Evolutionary conservation across 2,888 invertebrate species (phyloP).

Genomic region (Euphydryas editha): DNA sequence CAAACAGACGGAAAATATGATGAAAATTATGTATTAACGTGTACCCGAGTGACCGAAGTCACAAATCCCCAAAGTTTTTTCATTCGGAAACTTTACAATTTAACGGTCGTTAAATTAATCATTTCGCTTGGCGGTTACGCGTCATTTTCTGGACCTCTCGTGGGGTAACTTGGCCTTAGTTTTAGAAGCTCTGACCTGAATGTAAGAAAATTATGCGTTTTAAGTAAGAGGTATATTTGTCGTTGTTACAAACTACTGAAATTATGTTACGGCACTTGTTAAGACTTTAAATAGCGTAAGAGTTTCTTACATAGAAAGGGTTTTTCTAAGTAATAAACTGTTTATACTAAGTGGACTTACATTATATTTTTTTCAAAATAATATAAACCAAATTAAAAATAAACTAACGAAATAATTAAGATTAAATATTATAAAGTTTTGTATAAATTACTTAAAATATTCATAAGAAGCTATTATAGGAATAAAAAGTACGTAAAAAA

Average conservation of each 20-base stretch:
- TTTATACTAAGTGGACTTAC: too few species aligned
- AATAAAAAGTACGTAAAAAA: too few species aligned
- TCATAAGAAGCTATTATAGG: too few species aligned
- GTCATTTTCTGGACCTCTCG: neutral
- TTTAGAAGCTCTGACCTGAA: conserved; percentile 10
- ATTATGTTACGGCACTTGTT: neutral
- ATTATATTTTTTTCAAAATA: too few species aligned
- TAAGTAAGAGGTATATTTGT: conserved; percentile 11
- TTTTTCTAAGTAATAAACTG: neutral
- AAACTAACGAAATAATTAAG: too few species aligned
- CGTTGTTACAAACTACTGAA: conserved; percentile 7
- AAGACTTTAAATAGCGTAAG: neutral
- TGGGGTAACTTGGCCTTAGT: neutral
- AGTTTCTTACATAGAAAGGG: neutral
- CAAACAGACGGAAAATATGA: conserved; percentile 25
- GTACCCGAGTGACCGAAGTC: conserved; percentile 7
- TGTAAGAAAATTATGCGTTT: conserved; percentile 19
- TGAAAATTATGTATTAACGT: conserved; percentile 13
- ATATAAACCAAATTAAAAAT: too few species aligned
- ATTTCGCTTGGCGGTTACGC: neutral
- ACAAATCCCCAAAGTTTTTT: conserved; percentile 14
- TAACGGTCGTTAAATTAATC: conserved; percentile 1
- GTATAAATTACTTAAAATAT: too few species aligned
- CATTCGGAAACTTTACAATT: conserved; percentile 2
- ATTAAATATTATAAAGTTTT: too few species aligned